These are phyloP conservation scores for Camponotus vicinus DNA, from an alignment of 1,140 invertebrate genomes.

Conservation along the genomic window DNA sequence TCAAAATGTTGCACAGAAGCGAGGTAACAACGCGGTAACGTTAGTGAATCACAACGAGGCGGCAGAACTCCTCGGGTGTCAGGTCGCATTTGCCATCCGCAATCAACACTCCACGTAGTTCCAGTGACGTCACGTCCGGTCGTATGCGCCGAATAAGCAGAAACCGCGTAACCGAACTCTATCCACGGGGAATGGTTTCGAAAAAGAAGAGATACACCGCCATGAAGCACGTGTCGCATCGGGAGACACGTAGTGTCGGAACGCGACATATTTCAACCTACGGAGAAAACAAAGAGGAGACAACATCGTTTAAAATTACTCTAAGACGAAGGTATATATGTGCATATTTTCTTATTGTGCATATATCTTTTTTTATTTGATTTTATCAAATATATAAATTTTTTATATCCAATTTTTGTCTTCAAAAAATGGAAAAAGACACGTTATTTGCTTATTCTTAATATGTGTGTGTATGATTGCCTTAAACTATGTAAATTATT, in stretches of 20 bases:
- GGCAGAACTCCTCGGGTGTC: constrained; percentile 73
- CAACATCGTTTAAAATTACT: not conserved
- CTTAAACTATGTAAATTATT: too few species aligned
- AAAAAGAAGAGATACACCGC: constrained; percentile 62
- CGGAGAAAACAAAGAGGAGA: not conserved
- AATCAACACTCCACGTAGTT: constrained; percentile 70
- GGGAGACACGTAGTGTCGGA: constrained; percentile 17
- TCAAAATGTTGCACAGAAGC: constrained; percentile 32
- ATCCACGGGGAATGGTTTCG: constrained; percentile 66
- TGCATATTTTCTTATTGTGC: too few species aligned
- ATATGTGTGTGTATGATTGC: too few species aligned
- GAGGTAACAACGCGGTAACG: constrained; percentile 31
- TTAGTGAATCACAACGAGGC: constrained; percentile 47
- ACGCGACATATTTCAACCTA: not conserved
- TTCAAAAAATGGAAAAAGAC: too few species aligned
- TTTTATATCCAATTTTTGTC: too few species aligned
- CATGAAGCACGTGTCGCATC: constrained; percentile 64
- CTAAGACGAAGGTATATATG: not conserved
- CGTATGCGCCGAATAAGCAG: constrained; percentile 78
- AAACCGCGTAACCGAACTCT: constrained; percentile 76
- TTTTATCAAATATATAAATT: too few species aligned
- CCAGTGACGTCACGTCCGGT: constrained; percentile 79
- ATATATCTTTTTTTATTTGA: too few species aligned
- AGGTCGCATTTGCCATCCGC: constrained; percentile 76
- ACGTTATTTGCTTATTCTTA: too few species aligned